A percentile compares a stretch with the other conserved stretches of the same genome.
Evolutionary conservation across 2,797 vertebrate genomes (phyloP).

Genomic region (Neoniphon sammara): DNA sequence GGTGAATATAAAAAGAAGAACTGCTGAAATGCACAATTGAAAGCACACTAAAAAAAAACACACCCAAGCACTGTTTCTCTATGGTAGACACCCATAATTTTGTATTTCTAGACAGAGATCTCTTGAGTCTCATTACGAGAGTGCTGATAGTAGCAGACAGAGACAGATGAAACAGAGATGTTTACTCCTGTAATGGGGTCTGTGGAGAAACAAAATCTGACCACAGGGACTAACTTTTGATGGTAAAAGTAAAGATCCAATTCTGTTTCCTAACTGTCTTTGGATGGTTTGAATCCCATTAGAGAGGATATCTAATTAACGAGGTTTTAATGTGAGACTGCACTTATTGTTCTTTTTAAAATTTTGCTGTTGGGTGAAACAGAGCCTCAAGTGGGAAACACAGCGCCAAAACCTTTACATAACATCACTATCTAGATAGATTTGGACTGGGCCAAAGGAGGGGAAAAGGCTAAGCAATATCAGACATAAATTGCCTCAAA

Average conservation of each 20-base stretch:
- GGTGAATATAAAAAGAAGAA: constrained; percentile 14
- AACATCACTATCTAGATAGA: not conserved
- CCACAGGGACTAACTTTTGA: constrained; percentile 55
- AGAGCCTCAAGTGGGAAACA: constrained; percentile 11
- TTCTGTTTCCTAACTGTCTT: constrained; percentile 21
- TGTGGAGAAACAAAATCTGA: constrained; percentile 57
- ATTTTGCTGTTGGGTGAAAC: not conserved
- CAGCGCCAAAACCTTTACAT: constrained; percentile 5
- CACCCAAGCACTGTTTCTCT: not conserved
- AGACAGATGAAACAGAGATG: constrained; percentile 54
- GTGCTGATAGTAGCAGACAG: constrained; percentile 41
- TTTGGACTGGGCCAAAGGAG: not conserved
- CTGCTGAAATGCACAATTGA: not conserved
- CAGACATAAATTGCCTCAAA: constrained; percentile 5
- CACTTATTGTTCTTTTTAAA: constrained; percentile 10
- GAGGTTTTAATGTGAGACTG: constrained; percentile 41
- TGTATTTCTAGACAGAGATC: constrained; percentile 35
- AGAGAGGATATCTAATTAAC: constrained; percentile 55
- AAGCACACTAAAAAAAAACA: constrained; percentile 17
- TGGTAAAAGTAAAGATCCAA: constrained; percentile 40
- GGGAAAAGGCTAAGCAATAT: not conserved
- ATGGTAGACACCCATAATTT: constrained; percentile 39
- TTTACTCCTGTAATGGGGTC: constrained; percentile 62
- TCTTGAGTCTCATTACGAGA: constrained; percentile 70
- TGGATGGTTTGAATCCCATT: constrained; percentile 20